A percentile compares a stretch with the other conserved stretches of the same genome.
phyloP scores from a whole-genome alignment of 2,113 vertebrate genomes.

The Sinocyclocheilus anophthalmus region DNA sequence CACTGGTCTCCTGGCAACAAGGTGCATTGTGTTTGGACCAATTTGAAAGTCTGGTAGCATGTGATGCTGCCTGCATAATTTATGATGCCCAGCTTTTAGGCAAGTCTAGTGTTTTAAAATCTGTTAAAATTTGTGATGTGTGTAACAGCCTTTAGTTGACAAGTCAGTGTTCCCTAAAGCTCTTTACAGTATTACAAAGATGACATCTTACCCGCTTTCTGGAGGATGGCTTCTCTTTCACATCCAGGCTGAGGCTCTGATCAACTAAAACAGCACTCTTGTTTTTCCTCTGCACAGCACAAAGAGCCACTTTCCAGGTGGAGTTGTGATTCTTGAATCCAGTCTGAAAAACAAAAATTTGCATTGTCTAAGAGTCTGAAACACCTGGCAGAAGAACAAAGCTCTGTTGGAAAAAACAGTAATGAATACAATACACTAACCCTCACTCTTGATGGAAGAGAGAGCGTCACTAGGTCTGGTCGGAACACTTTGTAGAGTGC shows the following conservation, averaged over 20 bases:
- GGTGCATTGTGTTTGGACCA: background rate
- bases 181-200: background rate
- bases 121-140: background rate
- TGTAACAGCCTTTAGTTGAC: background rate
- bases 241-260: constrained; percentile 43
- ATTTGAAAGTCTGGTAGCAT: background rate
- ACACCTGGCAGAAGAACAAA: background rate
- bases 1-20: background rate
- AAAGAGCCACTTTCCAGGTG: constrained; percentile 81
- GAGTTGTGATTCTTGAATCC: constrained; percentile 83
- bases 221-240: constrained; percentile 54
- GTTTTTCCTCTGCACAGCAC: constrained; percentile 75
- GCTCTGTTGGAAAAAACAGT: background rate
- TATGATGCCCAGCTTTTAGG: background rate
- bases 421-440: constrained; percentile 71
- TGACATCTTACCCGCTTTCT: constrained; percentile 73
- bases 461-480: constrained; percentile 84
- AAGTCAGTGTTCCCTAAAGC: background rate
- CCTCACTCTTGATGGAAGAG: constrained; percentile 79
- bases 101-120: background rate
- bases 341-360: constrained; percentile 67
- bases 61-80: background rate
- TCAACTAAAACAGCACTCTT: constrained; percentile 45
- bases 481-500: constrained; percentile 87
- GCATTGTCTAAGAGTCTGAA: background rate